Percentiles rank a stretch among this genome's conserved stretches.
phyloP scores from a whole-genome alignment of 2,797 vertebrate species.

The Cossypha dichroa region DNA sequence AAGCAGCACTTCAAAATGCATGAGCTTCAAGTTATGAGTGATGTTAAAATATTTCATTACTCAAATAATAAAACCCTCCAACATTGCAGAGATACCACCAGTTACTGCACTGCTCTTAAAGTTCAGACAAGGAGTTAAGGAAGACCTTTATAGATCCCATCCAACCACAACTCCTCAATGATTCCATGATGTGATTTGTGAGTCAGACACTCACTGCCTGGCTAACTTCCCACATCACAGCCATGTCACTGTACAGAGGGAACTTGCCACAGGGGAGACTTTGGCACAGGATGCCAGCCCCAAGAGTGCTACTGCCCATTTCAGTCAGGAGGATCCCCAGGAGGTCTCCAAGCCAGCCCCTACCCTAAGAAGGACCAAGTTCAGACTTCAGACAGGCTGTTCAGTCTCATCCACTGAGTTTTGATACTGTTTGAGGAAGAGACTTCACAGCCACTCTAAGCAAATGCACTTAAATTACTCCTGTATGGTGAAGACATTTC shows the following conservation, averaged over 20 bases:
- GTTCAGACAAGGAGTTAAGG: background rate
- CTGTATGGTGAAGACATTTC: background rate
- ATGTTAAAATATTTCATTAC: background rate
- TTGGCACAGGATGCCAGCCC: background rate
- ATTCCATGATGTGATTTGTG: background rate
- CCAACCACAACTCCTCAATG: background rate
- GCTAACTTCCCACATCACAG: background rate
- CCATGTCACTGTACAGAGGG: fast-evolving
- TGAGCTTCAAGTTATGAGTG: background rate
- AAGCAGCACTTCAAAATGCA: background rate
- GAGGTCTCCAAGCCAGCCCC: background rate
- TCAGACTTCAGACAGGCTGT: background rate
- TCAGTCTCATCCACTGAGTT: fast-evolving
- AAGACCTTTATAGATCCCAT: background rate
- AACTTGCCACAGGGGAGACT: background rate
- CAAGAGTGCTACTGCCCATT: background rate
- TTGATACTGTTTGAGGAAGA: background rate
- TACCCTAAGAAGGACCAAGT: background rate
- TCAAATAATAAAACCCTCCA: background rate
- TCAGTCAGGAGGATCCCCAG: background rate
- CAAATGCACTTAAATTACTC: background rate
- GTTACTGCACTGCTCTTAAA: background rate
- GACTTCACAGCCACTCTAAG: background rate
- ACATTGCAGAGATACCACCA: background rate
- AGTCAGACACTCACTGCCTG: background rate